A percentile compares a stretch with the other conserved stretches of the same genome.
Conservation (phyloP, 23 tunicate species). For the Phallusia fumigata region DNA sequence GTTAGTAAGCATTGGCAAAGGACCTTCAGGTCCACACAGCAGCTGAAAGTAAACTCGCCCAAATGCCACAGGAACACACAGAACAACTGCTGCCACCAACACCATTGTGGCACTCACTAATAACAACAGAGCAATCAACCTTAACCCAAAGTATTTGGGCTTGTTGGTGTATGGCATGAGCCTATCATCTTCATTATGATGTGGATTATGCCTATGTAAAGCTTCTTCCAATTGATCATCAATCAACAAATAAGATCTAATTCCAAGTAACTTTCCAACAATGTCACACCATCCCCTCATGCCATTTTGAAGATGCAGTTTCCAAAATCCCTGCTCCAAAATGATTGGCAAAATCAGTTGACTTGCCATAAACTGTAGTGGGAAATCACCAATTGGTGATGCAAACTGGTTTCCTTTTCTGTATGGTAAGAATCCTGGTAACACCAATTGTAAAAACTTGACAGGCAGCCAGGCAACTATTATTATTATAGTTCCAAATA, state of each 20-base stretch:
- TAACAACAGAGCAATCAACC: slow-evolving; percentile 34
- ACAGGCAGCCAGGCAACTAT: slow-evolving; percentile 68
- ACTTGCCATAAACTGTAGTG: slow-evolving; percentile 53
- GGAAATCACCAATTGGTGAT: slow-evolving; percentile 66
- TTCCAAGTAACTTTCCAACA: slow-evolving; percentile 56
- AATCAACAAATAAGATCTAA: slow-evolving; percentile 62
- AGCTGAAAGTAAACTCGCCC: slow-evolving; percentile 33
- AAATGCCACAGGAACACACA: slow-evolving; percentile 46
- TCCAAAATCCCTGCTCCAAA: slow-evolving; percentile 69
- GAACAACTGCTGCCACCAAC: slow-evolving; percentile 20
- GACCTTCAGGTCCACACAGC: slow-evolving; percentile 30
- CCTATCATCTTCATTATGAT: slow-evolving; percentile 19
- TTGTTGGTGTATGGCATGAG: slow-evolving; percentile 26
- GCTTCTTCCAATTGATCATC: slow-evolving; percentile 21
- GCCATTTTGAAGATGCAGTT: slow-evolving; percentile 31
- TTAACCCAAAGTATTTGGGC: slow-evolving; percentile 29
- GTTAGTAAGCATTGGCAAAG: neutral
- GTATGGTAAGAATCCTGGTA: slow-evolving; percentile 71
- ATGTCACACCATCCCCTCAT: slow-evolving; percentile 54
- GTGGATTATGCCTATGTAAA: neutral
- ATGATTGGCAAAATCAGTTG: slow-evolving; percentile 68
- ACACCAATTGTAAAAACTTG: slow-evolving; percentile 7
- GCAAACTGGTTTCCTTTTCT: slow-evolving; percentile 23
- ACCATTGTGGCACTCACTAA: slow-evolving; percentile 24
- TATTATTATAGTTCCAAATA: slow-evolving; percentile 64